Evolutionary conservation across 2,113 vertebrate genomes (phyloP).

Genomic region (Nematolebias whitei): DNA sequence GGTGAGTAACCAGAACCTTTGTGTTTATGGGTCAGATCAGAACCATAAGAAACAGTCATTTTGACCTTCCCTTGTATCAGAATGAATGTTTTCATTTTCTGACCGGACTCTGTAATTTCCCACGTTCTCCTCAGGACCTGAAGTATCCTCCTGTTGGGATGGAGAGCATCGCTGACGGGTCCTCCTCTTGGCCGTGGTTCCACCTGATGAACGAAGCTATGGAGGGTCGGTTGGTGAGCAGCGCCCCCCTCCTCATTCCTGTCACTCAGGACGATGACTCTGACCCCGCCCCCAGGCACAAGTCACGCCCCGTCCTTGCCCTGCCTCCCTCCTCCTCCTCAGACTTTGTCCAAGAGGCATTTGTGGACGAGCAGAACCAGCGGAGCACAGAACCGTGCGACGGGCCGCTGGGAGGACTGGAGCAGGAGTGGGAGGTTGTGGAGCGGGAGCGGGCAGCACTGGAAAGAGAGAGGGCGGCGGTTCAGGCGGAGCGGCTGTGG

Average conservation of each 20-base stretch:
- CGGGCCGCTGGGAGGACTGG: conserved; percentile 50
- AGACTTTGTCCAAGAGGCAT: conserved; percentile 45
- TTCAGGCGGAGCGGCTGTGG: conserved; percentile 70
- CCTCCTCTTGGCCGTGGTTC: conserved; percentile 81
- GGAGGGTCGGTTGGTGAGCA: conserved; percentile 69
- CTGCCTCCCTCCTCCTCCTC: conserved; percentile 28
- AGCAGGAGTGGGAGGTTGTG: conserved; percentile 67
- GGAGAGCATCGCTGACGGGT: conserved; percentile 59
- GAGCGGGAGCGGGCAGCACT: conserved; percentile 53
- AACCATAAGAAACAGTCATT: too few species aligned
- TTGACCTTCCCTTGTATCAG: too few species aligned
- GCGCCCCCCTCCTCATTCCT: conserved; percentile 66
- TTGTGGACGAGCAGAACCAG: conserved; percentile 9
- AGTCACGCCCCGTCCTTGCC: conserved; percentile 15
- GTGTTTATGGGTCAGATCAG: too few species aligned
- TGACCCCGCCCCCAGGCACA: conserved; percentile 36
- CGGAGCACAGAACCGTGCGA: conserved; percentile 28
- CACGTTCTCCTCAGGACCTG: conserved; percentile 64
- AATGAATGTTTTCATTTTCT: background rate
- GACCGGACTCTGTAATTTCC: background rate
- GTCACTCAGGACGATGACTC: conserved; percentile 54
- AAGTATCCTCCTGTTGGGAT: conserved; percentile 78
- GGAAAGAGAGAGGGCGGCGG: conserved; percentile 61
- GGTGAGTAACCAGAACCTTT: conserved; percentile 41
- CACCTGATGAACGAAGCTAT: conserved; percentile 81